Percentiles rank a stretch among this genome's conserved stretches.
These are phyloP conservation scores for Rhabdomys dilectus DNA, from an alignment of 2,113 vertebrate genomes.

Conservation along the genomic window DNA sequence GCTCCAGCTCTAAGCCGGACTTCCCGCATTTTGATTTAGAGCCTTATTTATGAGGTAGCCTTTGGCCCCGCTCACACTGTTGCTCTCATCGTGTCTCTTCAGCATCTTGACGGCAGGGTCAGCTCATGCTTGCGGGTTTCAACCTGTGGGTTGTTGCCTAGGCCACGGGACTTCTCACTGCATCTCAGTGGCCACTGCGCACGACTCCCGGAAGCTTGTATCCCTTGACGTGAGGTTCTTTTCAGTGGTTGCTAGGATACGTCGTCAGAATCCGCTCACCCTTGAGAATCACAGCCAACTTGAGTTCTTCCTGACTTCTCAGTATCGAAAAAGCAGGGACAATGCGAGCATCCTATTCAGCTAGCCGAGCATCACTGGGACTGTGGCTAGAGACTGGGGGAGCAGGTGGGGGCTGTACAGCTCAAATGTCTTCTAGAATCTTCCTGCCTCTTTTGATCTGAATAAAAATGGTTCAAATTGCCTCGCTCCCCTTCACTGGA, in stretches of 20 bases:
- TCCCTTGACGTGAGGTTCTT: slow-evolving; percentile 59
- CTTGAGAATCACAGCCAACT: slow-evolving; percentile 69
- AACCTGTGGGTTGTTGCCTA: not conserved
- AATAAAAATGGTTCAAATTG: not conserved
- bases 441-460: not conserved
- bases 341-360: not conserved
- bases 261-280: slow-evolving; percentile 50
- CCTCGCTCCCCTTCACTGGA: not conserved
- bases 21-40: not conserved
- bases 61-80: not conserved
- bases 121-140: not conserved
- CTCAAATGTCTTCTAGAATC: not conserved
- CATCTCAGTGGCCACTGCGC: slow-evolving; percentile 6
- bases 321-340: slow-evolving; percentile 27
- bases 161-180: not conserved
- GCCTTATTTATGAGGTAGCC: not conserved
- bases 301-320: slow-evolving; percentile 44
- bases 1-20: not conserved
- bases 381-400: not conserved
- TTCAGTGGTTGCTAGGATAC: slow-evolving; percentile 78
- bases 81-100: not conserved
- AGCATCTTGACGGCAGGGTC: not conserved
- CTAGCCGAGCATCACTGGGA: not conserved
- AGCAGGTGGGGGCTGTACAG: not conserved
- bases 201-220: not conserved